A percentile compares a stretch with the other conserved stretches of the same genome.
Evolutionary conservation across 2,797 vertebrate species (phyloP).

Genomic region (Gambusia yucatana): DNA sequence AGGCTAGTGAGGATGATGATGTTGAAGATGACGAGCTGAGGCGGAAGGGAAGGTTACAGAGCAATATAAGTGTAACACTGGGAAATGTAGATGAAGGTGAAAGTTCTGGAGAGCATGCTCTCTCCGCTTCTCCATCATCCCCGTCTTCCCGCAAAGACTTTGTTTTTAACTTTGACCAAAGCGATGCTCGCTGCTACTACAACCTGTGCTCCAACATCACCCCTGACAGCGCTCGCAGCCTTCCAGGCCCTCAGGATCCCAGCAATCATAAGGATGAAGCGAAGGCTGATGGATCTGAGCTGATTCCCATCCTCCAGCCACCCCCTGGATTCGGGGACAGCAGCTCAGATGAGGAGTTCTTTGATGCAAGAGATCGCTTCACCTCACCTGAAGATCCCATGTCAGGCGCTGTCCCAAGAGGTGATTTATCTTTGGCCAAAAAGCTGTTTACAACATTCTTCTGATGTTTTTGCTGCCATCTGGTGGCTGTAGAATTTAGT

Average conservation of each 20-base stretch:
- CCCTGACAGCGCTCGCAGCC: slow-evolving; percentile 81
- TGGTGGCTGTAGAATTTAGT: slow-evolving; percentile 26
- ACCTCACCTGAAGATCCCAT: slow-evolving; percentile 77
- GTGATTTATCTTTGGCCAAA: slow-evolving; percentile 52
- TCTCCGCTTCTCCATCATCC: slow-evolving; percentile 26
- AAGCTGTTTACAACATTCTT: neutral
- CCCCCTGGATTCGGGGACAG: slow-evolving; percentile 90
- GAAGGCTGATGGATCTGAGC: slow-evolving; percentile 31
- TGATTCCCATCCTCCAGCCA: slow-evolving; percentile 79
- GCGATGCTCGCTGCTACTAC: slow-evolving; percentile 82
- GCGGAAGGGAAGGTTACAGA: slow-evolving; percentile 42
- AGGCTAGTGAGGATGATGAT: slow-evolving; percentile 77
- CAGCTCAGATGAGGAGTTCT: slow-evolving; percentile 97
- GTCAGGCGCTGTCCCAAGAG: slow-evolving; percentile 73
- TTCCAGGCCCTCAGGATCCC: slow-evolving; percentile 25
- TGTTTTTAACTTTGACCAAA: slow-evolving; percentile 81
- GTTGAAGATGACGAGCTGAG: slow-evolving; percentile 67
- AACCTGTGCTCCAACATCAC: slow-evolving; percentile 87
- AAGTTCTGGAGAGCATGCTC: slow-evolving; percentile 18
- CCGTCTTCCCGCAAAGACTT: slow-evolving; percentile 63
- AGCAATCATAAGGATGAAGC: slow-evolving; percentile 3
- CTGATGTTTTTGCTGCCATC: slow-evolving; percentile 40
- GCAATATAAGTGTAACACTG: slow-evolving; percentile 25
- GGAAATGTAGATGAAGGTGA: slow-evolving; percentile 44
- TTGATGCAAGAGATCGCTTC: slow-evolving; percentile 91